Evolutionary conservation across 2,797 vertebrate genomes (phyloP).

Genomic region (Eupleurogrammus muticus): DNA sequence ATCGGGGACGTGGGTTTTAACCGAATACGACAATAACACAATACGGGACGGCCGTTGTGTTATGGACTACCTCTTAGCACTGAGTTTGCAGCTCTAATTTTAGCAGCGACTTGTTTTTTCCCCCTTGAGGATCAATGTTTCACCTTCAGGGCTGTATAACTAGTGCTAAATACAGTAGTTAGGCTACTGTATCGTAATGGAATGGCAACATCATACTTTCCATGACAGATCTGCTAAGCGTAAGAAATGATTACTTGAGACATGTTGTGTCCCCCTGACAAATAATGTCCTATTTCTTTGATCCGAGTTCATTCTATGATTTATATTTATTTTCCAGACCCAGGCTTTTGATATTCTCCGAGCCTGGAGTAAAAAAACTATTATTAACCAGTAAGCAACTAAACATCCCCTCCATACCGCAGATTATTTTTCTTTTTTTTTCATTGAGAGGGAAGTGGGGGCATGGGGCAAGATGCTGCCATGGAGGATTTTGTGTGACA

Average conservation of each 20-base stretch:
- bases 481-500: slow-evolving; percentile 76
- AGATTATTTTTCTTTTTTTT: slow-evolving; percentile 64
- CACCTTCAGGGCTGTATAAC: slow-evolving; percentile 38
- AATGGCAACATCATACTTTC: slow-evolving; percentile 31
- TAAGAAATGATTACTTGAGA: slow-evolving; percentile 69
- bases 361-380: slow-evolving; percentile 56
- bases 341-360: slow-evolving; percentile 40
- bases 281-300: slow-evolving; percentile 58
- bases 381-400: slow-evolving; percentile 60
- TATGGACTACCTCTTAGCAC: slow-evolving; percentile 43
- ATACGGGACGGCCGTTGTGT: slow-evolving; percentile 41
- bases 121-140: slow-evolving; percentile 58
- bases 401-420: slow-evolving; percentile 33
- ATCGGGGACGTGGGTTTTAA: slow-evolving; percentile 20
- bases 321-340: slow-evolving; percentile 57
- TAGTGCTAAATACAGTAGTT: slow-evolving; percentile 55
- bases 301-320: slow-evolving; percentile 61
- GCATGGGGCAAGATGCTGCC: slow-evolving; percentile 49
- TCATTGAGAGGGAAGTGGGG: slow-evolving; percentile 28
- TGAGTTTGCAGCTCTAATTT: slow-evolving; percentile 66
- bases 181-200: slow-evolving; percentile 41
- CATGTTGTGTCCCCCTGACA: slow-evolving; percentile 59
- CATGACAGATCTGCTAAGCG: slow-evolving; percentile 64
- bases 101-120: slow-evolving; percentile 52
- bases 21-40: slow-evolving; percentile 41